phyloP scores from a whole-genome alignment of 2,888 invertebrate species.

The Drosophila kokeensis region DNA sequence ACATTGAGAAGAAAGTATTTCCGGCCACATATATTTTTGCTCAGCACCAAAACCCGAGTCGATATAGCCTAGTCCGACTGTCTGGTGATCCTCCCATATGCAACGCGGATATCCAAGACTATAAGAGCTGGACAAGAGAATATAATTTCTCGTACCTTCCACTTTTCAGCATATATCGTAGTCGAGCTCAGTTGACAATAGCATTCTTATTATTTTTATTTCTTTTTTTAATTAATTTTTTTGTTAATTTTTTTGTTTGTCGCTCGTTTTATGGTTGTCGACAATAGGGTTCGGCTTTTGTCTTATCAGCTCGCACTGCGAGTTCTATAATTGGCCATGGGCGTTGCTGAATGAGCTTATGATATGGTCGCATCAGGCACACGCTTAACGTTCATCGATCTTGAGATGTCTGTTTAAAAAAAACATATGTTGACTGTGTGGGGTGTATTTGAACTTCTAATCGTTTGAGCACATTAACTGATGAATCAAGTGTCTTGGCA shows the following conservation, averaged over 20 bases:
- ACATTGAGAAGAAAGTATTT: neutral
- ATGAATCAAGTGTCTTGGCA: neutral
- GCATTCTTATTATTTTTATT: neutral
- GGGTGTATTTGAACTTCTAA: constrained; percentile 4
- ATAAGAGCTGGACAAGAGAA: neutral
- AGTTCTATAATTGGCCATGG: constrained; percentile 48
- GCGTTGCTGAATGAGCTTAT: constrained; percentile 44
- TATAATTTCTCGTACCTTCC: neutral
- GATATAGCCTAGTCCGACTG: neutral
- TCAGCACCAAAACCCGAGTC: neutral
- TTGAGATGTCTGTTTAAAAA: neutral
- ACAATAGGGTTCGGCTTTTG: constrained; percentile 10
- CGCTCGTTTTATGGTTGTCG: neutral
- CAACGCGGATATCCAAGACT: neutral
- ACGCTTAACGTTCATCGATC: constrained; percentile 41
- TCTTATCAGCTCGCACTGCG: constrained; percentile 46
- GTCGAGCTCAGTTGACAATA: neutral
- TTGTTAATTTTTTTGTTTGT: constrained; percentile 5
- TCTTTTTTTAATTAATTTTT: neutral
- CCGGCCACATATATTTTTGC: neutral
- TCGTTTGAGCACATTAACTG: neutral
- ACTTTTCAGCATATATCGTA: neutral
- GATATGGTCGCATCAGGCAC: constrained; percentile 36
- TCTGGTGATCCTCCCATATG: neutral
- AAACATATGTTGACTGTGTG: neutral